These are phyloP conservation scores for Miniopterus natalensis DNA, from an alignment of 2,113 vertebrate genomes.

Conservation along the genomic window DNA sequence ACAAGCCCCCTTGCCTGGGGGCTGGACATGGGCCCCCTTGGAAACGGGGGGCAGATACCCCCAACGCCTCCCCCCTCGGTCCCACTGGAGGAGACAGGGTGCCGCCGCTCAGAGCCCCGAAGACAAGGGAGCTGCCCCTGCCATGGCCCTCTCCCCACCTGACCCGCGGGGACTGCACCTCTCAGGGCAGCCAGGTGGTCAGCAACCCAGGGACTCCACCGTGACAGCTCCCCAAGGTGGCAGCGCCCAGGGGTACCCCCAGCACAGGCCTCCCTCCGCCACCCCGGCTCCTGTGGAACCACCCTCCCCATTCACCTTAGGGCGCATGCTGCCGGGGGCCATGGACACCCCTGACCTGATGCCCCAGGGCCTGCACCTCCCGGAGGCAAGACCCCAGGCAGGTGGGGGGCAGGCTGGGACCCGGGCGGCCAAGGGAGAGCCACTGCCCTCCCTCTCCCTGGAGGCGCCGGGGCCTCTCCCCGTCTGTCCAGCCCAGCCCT, in stretches of 20 bases:
- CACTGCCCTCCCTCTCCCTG: not conserved
- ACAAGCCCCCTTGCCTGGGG: not conserved
- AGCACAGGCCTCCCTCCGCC: not conserved
- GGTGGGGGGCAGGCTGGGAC: not conserved
- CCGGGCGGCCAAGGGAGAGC: not conserved
- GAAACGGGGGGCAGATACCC: not conserved
- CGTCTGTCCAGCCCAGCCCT: not conserved
- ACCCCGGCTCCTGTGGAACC: not conserved
- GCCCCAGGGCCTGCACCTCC: not conserved
- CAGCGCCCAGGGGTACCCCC: not conserved
- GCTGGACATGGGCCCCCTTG: not conserved
- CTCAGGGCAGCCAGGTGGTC: not conserved
- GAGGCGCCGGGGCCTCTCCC: not conserved
- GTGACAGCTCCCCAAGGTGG: not conserved
- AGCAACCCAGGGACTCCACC: not conserved
- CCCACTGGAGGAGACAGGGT: not conserved
- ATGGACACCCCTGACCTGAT: not conserved
- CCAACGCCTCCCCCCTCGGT: no score
- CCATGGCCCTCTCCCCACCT: not conserved
- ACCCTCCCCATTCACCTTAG: not conserved
- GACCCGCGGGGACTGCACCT: not conserved
- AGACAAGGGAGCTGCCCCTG: not conserved
- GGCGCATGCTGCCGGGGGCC: not conserved
- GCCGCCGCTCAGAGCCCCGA: fast-evolving
- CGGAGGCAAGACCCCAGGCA: not conserved